phyloP scores from a whole-genome alignment of 2,113 vertebrate genomes.

The Carassius auratus region DNA sequence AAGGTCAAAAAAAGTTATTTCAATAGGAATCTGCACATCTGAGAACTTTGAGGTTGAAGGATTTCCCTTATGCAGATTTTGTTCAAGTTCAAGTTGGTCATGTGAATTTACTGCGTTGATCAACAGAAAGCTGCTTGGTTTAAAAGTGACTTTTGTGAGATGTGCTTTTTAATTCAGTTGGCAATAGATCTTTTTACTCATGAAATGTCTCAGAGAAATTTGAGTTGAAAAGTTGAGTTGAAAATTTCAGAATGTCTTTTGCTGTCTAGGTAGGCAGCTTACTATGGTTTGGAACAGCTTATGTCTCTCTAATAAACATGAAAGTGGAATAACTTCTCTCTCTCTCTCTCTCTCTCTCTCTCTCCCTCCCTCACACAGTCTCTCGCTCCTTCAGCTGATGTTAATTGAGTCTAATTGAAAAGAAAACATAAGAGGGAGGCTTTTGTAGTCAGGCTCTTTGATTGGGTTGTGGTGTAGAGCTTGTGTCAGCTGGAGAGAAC shows the following conservation, averaged over 20 bases:
- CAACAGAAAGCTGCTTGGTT: neutral
- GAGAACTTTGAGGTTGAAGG: neutral
- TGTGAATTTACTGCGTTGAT: neutral
- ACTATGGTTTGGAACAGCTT: neutral
- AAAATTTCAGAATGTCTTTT: neutral
- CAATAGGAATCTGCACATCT: neutral
- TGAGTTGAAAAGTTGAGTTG: neutral
- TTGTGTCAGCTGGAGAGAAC: slow-evolving; percentile 19
- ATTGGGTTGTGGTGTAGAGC: slow-evolving; percentile 28
- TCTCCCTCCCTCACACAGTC: neutral
- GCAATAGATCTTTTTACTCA: neutral
- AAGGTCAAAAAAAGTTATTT: neutral
- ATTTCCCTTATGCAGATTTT: neutral
- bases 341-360: neutral
- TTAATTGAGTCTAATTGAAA: slow-evolving; percentile 76
- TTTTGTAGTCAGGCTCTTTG: slow-evolving; percentile 67
- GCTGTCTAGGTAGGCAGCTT: neutral
- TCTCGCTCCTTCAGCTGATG: slow-evolving; percentile 57
- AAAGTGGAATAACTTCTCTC: neutral
- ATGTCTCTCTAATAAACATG: neutral
- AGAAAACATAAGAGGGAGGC: slow-evolving; percentile 64
- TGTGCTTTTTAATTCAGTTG: neutral
- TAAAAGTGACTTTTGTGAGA: neutral
- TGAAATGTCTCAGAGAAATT: neutral
- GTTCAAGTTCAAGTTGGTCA: neutral